Evolutionary conservation across 2,113 vertebrate genomes (phyloP).

Genomic region (Merops nubicus): DNA sequence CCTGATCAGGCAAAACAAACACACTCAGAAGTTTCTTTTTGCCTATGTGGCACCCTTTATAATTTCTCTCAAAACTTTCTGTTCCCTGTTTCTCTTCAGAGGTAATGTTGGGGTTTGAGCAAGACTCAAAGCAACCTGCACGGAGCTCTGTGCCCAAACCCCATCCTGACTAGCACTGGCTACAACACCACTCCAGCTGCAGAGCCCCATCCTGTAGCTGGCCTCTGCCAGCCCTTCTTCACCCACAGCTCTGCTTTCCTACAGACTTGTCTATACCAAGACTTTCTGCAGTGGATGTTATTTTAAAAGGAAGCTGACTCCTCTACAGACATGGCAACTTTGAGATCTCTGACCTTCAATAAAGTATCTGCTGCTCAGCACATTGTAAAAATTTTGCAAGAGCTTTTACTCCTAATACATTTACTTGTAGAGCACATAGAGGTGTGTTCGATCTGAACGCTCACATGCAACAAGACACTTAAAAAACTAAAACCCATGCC

Average conservation of each 20-base stretch:
- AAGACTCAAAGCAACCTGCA: background rate
- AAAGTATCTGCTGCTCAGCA: background rate
- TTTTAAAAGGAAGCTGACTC: background rate
- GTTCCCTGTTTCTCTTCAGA: background rate
- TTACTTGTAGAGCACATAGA: background rate
- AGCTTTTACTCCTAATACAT: background rate
- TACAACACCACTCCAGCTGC: background rate
- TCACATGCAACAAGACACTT: background rate
- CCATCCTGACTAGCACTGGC: background rate
- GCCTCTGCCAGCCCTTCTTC: background rate
- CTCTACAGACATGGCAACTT: background rate
- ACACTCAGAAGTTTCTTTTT: background rate
- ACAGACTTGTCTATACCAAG: background rate
- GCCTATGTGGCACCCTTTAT: background rate
- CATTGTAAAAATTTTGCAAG: background rate
- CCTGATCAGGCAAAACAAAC: background rate
- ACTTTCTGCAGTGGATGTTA: background rate
- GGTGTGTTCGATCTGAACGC: background rate
- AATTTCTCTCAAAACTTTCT: background rate
- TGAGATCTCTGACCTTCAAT: background rate
- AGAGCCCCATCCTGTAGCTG: background rate
- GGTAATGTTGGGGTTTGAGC: background rate
- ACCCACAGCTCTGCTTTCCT: background rate
- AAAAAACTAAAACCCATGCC: conserved; percentile 17
- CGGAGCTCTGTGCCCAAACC: background rate